phyloP scores from a whole-genome alignment of 2,113 vertebrate genomes.

The Clarias gariepinus region DNA sequence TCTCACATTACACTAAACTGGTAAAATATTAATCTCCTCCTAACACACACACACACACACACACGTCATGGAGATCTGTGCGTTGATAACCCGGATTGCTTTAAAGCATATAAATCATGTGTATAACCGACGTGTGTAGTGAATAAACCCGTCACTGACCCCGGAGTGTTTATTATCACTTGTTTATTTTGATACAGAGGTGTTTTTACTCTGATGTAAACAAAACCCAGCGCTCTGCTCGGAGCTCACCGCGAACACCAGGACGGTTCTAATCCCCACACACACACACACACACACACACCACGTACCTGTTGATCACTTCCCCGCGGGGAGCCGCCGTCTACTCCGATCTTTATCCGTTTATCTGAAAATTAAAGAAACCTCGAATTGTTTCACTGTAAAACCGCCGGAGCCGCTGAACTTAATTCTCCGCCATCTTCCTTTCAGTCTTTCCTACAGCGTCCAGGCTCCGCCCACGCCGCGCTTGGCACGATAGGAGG shows the following conservation, averaged over 20 bases:
- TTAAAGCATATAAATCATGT: too few species aligned
- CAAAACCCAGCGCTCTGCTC: background rate
- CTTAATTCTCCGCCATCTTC: constrained; percentile 1
- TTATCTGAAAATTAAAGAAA: background rate
- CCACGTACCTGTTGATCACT: background rate
- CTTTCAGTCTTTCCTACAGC: background rate
- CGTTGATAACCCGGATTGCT: background rate
- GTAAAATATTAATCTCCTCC: background rate
- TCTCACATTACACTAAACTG: background rate
- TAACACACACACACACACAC: too few species aligned
- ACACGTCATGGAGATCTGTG: too few species aligned
- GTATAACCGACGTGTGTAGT: too few species aligned
- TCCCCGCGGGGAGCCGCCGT: background rate
- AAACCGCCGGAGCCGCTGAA: background rate
- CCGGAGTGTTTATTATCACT: too few species aligned
- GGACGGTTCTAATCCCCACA: too few species aligned
- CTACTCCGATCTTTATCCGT: background rate
- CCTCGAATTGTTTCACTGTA: background rate
- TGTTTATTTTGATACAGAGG: too few species aligned
- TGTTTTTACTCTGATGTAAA: background rate
- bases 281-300: background rate
- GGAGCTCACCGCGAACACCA: too few species aligned
- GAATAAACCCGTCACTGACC: too few species aligned
- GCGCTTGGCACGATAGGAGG: rapidly evolving
- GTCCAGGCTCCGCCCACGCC: background rate